Evolutionary conservation across 2,888 invertebrate genomes (phyloP).

Genomic region (Augiades crinisus): DNA sequence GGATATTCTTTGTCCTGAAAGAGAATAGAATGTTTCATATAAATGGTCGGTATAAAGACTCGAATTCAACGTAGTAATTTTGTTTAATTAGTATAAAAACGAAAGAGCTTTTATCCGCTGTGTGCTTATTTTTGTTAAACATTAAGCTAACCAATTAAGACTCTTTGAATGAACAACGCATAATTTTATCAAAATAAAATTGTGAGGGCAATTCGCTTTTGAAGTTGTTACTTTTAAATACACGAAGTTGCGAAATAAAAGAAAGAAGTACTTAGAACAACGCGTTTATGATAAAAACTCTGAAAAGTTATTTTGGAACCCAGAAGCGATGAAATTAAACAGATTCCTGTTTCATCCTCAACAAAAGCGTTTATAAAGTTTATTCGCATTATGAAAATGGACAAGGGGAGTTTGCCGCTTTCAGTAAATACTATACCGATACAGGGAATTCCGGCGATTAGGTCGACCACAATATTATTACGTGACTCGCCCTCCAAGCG

Average conservation of each 20-base stretch:
- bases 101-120: neutral
- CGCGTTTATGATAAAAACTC: constrained; percentile 10
- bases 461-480: constrained; percentile 68
- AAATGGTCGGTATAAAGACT: constrained; percentile 6
- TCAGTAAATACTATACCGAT: constrained; percentile 51
- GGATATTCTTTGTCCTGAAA: constrained; percentile 25
- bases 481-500: constrained; percentile 67
- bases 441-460: constrained; percentile 49
- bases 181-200: neutral
- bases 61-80: constrained; percentile 2
- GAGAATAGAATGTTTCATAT: constrained; percentile 16
- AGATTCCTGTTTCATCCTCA: constrained; percentile 25
- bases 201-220: neutral
- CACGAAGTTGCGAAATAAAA: constrained; percentile 1
- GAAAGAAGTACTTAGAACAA: constrained; percentile 1
- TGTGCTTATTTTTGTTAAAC: neutral
- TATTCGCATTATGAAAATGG: constrained; percentile 37
- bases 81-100: constrained; percentile 13
- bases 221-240: neutral
- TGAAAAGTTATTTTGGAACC: constrained; percentile 9
- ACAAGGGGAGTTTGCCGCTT: constrained; percentile 36
- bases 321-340: constrained; percentile 22
- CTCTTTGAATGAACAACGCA: neutral
- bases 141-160: neutral
- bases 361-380: constrained; percentile 33